Evolutionary conservation across 2,888 invertebrate species (phyloP).

Genomic region (Ganaspis brasiliensis): DNA sequence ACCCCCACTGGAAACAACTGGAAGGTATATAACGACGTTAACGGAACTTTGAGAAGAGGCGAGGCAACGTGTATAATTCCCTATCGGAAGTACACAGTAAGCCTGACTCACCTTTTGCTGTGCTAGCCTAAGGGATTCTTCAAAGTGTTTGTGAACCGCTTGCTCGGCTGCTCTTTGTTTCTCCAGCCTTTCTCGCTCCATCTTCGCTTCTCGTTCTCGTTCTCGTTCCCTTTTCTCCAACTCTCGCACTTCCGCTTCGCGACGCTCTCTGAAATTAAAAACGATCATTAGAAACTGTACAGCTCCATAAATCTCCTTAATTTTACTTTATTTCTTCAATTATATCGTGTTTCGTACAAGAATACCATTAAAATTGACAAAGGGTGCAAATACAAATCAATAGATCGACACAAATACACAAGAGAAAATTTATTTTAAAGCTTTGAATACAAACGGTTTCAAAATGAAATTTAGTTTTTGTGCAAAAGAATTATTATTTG

Average conservation of each 20-base stretch:
- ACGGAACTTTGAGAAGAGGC: slow-evolving; percentile 23
- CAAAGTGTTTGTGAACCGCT: slow-evolving; percentile 94
- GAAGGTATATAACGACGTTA: slow-evolving; percentile 16
- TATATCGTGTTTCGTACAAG: too few species aligned
- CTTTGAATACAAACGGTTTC: too few species aligned
- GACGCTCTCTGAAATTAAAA: slow-evolving; percentile 82
- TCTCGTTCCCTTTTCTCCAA: slow-evolving; percentile 84
- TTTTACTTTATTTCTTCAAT: too few species aligned
- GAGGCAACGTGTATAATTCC: slow-evolving; percentile 29
- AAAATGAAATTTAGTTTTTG: too few species aligned
- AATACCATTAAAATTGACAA: too few species aligned
- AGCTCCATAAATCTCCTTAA: background rate
- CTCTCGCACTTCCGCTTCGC: slow-evolving; percentile 87
- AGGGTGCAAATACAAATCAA: too few species aligned
- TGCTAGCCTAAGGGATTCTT: slow-evolving; percentile 90
- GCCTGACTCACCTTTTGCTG: slow-evolving; percentile 87
- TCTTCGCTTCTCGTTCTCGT: slow-evolving; percentile 76
- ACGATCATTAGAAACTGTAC: background rate
- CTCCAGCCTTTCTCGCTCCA: slow-evolving; percentile 83
- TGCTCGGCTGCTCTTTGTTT: slow-evolving; percentile 84
- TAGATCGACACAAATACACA: too few species aligned
- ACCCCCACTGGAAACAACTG: slow-evolving; percentile 32
- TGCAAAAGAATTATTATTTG: too few species aligned
- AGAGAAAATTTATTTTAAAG: too few species aligned
- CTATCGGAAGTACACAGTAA: slow-evolving; percentile 54